phyloP scores from a whole-genome alignment of 2,113 vertebrate species.

The Myotis yumanensis region DNA sequence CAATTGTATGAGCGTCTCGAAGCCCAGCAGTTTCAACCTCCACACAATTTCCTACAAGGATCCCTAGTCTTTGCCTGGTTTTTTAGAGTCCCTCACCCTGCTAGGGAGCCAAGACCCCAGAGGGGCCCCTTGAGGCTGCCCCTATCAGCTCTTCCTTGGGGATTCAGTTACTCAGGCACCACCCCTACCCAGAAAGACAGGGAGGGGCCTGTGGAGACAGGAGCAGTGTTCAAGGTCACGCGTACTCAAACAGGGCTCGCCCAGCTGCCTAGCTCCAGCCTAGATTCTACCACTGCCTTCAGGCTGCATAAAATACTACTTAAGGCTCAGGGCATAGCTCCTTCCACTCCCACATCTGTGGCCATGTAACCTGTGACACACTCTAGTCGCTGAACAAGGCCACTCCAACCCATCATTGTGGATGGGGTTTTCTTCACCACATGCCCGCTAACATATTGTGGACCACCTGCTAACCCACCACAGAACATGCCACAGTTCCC shows the following conservation, averaged over 20 bases:
- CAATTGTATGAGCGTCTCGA: accelerated
- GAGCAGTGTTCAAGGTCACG: background rate
- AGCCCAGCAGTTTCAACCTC: background rate
- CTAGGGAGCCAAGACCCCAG: background rate
- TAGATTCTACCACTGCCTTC: background rate
- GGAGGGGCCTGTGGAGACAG: background rate
- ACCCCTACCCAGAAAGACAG: background rate
- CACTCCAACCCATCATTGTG: background rate
- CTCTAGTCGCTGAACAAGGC: background rate
- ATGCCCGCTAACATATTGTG: background rate
- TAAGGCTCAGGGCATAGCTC: background rate
- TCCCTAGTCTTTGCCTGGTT: background rate
- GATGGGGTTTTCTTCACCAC: background rate
- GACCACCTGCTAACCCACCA: background rate
- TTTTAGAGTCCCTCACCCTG: background rate
- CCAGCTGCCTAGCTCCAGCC: background rate
- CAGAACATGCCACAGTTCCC: background rate
- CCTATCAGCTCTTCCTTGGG: background rate
- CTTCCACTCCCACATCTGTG: background rate
- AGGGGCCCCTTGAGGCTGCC: background rate
- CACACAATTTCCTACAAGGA: background rate
- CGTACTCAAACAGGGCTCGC: accelerated
- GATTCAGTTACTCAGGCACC: background rate
- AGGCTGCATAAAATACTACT: background rate
- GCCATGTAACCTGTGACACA: background rate